A percentile compares a stretch with the other conserved stretches of the same genome.
phyloP scores from a whole-genome alignment of 2,888 invertebrate species.

The Epinotia ramella region DNA sequence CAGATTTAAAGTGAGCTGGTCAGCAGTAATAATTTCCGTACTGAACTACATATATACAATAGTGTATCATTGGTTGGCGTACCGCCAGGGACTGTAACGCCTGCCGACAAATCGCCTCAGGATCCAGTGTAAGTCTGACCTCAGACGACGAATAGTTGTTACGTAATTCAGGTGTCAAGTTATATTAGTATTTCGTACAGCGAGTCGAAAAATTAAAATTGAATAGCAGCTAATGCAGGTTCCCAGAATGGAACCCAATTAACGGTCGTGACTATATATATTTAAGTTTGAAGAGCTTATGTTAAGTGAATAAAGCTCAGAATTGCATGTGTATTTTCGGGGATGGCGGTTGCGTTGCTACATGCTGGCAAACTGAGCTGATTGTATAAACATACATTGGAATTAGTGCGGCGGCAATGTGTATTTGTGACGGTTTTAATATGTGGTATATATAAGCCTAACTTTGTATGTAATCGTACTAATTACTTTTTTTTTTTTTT shows the following conservation, averaged over 20 bases:
- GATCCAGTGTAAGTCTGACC: background rate
- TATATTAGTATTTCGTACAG: background rate
- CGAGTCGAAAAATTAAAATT: background rate
- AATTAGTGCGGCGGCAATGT: background rate
- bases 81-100: background rate
- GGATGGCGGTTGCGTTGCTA: background rate
- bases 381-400: background rate
- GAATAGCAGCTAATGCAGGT: background rate
- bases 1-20: background rate
- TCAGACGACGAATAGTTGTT: background rate
- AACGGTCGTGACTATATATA: background rate
- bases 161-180: background rate
- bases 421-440: background rate
- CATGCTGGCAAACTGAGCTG: background rate
- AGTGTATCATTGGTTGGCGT: background rate
- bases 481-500: too few species aligned
- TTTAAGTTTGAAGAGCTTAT: background rate
- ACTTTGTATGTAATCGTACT: too few species aligned
- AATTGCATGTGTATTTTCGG: background rate
- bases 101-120: background rate
- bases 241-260: background rate
- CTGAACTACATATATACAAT: background rate
- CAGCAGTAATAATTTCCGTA: background rate
- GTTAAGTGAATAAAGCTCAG: background rate
- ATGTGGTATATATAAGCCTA: too few species aligned